Evolutionary conservation across 2,113 vertebrate genomes (phyloP).

Genomic region (Cathartes aura): DNA sequence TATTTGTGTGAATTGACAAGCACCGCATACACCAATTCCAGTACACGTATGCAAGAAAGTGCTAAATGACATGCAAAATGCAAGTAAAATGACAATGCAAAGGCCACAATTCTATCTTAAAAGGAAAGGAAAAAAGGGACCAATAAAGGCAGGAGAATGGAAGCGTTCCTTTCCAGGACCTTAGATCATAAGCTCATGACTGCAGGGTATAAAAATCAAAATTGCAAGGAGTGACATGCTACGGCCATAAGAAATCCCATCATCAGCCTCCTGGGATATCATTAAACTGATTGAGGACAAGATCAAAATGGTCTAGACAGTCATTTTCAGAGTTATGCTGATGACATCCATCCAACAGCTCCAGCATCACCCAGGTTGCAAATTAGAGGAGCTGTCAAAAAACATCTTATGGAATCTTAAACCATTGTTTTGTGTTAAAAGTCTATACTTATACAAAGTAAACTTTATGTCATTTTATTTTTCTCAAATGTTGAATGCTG

Average conservation of each 20-base stretch:
- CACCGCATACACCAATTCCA: background rate
- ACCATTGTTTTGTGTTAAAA: background rate
- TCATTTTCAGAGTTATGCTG: background rate
- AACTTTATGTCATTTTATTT: background rate
- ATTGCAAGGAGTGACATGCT: background rate
- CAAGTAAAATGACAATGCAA: background rate
- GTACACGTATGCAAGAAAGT: background rate
- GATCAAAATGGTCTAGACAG: background rate
- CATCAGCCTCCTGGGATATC: background rate
- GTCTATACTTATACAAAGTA: background rate
- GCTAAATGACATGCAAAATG: background rate
- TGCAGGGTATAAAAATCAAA: constrained; percentile 5
- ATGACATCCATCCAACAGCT: background rate
- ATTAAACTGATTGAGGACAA: background rate
- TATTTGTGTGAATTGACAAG: background rate
- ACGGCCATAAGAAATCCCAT: background rate
- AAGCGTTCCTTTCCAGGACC: background rate
- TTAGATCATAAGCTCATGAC: background rate
- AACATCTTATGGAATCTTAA: background rate
- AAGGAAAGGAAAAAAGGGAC: background rate
- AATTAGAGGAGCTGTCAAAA: background rate
- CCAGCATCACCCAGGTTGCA: background rate
- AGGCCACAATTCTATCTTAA: background rate
- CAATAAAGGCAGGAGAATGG: background rate
- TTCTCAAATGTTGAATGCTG: background rate